Evolutionary conservation across 2,797 vertebrate genomes (phyloP).

Genomic region (Chaenodraco wilsoni): DNA sequence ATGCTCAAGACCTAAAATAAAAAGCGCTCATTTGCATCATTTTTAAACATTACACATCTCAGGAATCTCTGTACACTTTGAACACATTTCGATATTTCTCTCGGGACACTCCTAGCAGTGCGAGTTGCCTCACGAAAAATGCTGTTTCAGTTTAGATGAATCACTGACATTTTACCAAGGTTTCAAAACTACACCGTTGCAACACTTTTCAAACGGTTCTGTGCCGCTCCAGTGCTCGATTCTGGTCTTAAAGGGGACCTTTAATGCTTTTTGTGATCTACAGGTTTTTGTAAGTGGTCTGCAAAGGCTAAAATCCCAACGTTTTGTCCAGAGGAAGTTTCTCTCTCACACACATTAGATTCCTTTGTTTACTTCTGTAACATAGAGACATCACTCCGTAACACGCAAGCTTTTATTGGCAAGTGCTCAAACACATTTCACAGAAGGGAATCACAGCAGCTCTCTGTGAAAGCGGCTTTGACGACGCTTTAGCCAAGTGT

Average conservation of each 20-base stretch:
- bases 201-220: conserved; percentile 8
- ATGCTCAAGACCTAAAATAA: conserved; percentile 23
- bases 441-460: no score
- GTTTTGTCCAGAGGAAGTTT: no score
- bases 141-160: conserved; percentile 31
- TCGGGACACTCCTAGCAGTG: conserved; percentile 1
- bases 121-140: conserved; percentile 34
- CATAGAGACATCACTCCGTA: no score
- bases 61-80: conserved; percentile 37
- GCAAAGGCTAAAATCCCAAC: no score
- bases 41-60: conserved; percentile 31
- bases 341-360: no score
- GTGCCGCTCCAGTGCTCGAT: not conserved
- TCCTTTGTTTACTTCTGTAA: no score
- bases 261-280: no score
- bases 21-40: conserved; percentile 27
- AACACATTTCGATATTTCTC: conserved; percentile 33
- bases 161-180: not conserved
- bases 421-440: no score
- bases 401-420: no score
- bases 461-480: no score
- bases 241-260: not conserved
- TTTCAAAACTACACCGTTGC: conserved; percentile 20
- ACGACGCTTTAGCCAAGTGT: no score
- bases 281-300: no score